These are phyloP conservation scores for Strix occidentalis DNA, from an alignment of 2,797 vertebrate genomes.

Conservation along the genomic window DNA sequence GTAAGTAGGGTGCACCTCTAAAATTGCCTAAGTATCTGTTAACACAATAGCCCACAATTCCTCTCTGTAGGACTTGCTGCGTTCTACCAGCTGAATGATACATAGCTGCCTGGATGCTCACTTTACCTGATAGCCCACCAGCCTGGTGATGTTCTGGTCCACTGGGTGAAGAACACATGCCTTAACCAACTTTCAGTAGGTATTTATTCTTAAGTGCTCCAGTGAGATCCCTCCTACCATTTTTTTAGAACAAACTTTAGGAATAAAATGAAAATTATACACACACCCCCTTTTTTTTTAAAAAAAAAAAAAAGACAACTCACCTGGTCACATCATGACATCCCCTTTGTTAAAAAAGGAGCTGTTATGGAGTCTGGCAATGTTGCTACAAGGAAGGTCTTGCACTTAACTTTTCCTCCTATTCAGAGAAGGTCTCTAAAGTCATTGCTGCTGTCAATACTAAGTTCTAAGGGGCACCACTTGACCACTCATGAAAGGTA, in stretches of 20 bases:
- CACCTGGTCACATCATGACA: neutral
- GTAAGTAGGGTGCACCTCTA: slow-evolving; percentile 42
- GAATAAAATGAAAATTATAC: neutral
- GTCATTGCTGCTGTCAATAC: neutral
- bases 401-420: neutral
- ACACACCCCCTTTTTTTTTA: too few species aligned
- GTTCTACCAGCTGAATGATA: slow-evolving; percentile 40
- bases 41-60: slow-evolving; percentile 29
- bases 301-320: neutral
- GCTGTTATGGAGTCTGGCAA: neutral
- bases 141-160: neutral
- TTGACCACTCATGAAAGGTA: neutral
- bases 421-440: neutral
- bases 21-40: slow-evolving; percentile 35
- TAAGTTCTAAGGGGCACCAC: neutral
- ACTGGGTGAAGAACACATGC: slow-evolving; percentile 20
- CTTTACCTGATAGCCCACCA: slow-evolving; percentile 3
- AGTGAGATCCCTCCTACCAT: neutral
- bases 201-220: neutral
- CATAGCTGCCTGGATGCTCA: neutral
- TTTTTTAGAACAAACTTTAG: neutral
- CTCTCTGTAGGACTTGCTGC: neutral
- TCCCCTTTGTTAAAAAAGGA: neutral
- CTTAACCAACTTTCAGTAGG: slow-evolving; percentile 19
- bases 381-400: neutral